These are phyloP conservation scores for Apeltes quadracus DNA, from an alignment of 2,113 vertebrate genomes.

Conservation along the genomic window DNA sequence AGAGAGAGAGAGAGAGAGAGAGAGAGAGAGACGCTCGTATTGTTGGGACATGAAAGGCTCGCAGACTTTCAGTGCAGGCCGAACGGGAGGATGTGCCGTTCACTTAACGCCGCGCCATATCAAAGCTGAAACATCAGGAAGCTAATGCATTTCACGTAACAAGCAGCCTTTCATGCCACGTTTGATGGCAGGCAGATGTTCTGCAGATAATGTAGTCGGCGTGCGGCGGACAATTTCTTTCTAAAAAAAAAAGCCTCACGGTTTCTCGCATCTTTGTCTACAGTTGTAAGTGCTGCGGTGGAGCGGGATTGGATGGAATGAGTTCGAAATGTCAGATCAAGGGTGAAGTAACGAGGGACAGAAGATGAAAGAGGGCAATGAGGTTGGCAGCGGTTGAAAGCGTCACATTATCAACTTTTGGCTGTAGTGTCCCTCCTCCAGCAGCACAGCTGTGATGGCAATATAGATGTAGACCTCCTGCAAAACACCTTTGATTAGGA, in stretches of 20 bases:
- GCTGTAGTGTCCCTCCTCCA: slow-evolving; percentile 21
- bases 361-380: slow-evolving; percentile 66
- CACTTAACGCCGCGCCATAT: slow-evolving; percentile 46
- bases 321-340: slow-evolving; percentile 67
- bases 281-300: slow-evolving; percentile 55
- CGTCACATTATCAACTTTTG: no score
- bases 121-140: slow-evolving; percentile 58
- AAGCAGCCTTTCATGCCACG: slow-evolving; percentile 61
- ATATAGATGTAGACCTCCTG: slow-evolving; percentile 16
- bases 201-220: slow-evolving; percentile 40
- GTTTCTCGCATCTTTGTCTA: slow-evolving; percentile 52
- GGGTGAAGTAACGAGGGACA: slow-evolving; percentile 49
- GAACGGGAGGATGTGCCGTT: slow-evolving; percentile 42
- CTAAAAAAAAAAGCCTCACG: slow-evolving; percentile 51
- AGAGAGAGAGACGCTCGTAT: slow-evolving; percentile 33
- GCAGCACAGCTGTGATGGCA: slow-evolving; percentile 19
- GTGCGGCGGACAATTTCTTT: slow-evolving; percentile 24
- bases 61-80: slow-evolving; percentile 31
- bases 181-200: slow-evolving; percentile 68
- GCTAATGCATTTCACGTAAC: slow-evolving; percentile 65
- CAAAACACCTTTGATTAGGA: slow-evolving; percentile 32
- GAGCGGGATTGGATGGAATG: background rate
- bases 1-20: no score
- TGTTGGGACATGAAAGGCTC: slow-evolving; percentile 37
- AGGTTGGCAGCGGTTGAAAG: slow-evolving; percentile 23